These are phyloP conservation scores for Cliona cf. orientalis DNA, from an alignment of 37 sponge, comb jelly and placozoan species.

Conservation along the genomic window DNA sequence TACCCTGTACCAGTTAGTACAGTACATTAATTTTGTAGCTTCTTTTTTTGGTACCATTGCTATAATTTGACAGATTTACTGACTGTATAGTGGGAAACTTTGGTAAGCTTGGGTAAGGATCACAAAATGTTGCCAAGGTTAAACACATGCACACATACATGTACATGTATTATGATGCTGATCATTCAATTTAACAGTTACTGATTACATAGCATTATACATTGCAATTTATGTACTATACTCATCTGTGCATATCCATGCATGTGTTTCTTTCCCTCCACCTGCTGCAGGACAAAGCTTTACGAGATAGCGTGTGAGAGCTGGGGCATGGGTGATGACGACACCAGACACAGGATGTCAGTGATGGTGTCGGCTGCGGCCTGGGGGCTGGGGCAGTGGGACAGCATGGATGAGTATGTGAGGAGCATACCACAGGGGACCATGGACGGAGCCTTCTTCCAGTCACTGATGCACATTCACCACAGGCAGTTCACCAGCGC, in stretches of 20 bases:
- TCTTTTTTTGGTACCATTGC: no score
- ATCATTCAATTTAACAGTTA: neutral
- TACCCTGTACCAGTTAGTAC: no score
- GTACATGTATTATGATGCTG: neutral
- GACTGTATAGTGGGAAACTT: no score
- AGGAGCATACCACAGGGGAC: constrained; percentile 69
- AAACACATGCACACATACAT: no score
- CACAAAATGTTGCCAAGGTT: no score
- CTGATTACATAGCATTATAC: neutral
- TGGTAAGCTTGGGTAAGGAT: no score
- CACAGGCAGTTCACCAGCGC: constrained; percentile 59
- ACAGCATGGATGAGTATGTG: constrained; percentile 84
- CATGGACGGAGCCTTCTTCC: constrained; percentile 83
- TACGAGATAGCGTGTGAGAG: constrained; percentile 76
- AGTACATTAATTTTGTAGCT: no score
- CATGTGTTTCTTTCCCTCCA: neutral
- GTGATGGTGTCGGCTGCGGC: constrained; percentile 91
- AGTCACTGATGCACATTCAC: constrained; percentile 81
- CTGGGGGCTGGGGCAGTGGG: constrained; percentile 95
- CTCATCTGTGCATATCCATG: no score
- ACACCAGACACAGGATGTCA: constrained; percentile 85
- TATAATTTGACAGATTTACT: no score
- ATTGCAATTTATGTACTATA: neutral
- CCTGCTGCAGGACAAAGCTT: constrained; percentile 62
- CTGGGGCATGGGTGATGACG: constrained; percentile 80